These are phyloP conservation scores for Hydrozoanthus tunicans DNA, from an alignment of 64 coral and sea anemone genomes.

Conservation along the genomic window DNA sequence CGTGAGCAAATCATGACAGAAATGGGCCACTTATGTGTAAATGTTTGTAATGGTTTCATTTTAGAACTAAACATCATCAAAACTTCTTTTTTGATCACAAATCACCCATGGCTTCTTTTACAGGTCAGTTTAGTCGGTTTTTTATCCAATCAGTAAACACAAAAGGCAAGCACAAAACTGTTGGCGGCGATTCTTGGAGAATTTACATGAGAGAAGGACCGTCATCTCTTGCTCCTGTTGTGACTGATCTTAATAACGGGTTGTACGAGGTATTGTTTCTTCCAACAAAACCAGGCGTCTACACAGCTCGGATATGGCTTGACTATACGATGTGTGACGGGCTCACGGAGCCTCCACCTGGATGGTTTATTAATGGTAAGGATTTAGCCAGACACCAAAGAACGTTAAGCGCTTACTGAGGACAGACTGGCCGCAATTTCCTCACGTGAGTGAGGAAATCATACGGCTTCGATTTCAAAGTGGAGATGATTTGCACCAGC, in stretches of 20 bases:
- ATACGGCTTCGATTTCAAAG: too few relatives aligned
- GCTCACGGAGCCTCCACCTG: constrained; percentile 64
- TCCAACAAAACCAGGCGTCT: constrained; percentile 67
- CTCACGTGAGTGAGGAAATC: neutral
- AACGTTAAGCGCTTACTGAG: too few relatives aligned
- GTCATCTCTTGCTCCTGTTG: constrained; percentile 72
- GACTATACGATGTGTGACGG: constrained; percentile 87
- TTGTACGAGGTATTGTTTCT: constrained; percentile 79
- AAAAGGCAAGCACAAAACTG: constrained; percentile 38
- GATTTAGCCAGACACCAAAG: neutral
- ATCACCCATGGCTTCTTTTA: neutral
- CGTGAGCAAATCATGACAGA: too few relatives aligned
- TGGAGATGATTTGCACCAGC: too few relatives aligned
- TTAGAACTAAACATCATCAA: too few relatives aligned
- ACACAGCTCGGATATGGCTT: constrained; percentile 64
- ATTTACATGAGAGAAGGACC: constrained; percentile 86
- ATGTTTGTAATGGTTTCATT: too few relatives aligned
- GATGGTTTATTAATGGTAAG: constrained; percentile 80
- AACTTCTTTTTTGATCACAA: too few relatives aligned
- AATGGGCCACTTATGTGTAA: too few relatives aligned
- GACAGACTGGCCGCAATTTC: neutral
- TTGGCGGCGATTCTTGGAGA: constrained; percentile 80
- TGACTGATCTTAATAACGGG: constrained; percentile 76
- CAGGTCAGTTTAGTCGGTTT: constrained; percentile 83
- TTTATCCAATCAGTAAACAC: constrained; percentile 76